Conservation (phyloP, 2,797 vertebrate genomes). For the Molossus alvarezi region DNA sequence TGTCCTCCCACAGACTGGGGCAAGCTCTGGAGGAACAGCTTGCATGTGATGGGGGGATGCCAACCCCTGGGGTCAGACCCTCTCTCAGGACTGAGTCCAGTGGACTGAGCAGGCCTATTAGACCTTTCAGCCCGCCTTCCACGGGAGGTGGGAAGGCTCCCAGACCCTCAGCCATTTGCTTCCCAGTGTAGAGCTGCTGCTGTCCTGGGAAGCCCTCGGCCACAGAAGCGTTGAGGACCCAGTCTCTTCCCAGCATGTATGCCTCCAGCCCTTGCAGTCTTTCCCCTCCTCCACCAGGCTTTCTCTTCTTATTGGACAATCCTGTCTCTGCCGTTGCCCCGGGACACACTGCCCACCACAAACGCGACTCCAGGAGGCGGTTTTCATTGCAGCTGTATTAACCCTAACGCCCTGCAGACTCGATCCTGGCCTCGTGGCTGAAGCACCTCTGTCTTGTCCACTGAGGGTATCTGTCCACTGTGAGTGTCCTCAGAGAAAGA, state of each 20-base stretch:
- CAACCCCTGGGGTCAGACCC: background rate
- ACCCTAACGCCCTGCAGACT: fast-evolving
- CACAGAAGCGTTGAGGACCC: fast-evolving
- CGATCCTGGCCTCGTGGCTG: background rate
- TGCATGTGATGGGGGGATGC: background rate
- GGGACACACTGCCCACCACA: background rate
- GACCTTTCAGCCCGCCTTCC: background rate
- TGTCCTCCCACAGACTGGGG: background rate
- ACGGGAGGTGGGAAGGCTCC: background rate
- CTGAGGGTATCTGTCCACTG: background rate
- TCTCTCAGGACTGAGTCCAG: background rate
- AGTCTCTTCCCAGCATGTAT: background rate
- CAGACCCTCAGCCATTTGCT: background rate
- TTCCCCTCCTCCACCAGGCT: background rate
- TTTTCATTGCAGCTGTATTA: slow-evolving; percentile 48
- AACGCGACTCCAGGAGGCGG: background rate
- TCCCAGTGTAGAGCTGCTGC: background rate
- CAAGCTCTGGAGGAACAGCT: background rate
- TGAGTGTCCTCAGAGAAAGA: slow-evolving; percentile 78
- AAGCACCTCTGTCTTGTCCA: background rate
- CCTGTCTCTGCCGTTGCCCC: background rate
- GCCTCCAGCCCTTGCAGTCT: background rate
- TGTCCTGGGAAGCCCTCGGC: background rate
- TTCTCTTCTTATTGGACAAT: background rate
- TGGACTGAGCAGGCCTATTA: background rate